Conservation (phyloP, 1,140 invertebrate species). For the Epicauta chinensis region DNA sequence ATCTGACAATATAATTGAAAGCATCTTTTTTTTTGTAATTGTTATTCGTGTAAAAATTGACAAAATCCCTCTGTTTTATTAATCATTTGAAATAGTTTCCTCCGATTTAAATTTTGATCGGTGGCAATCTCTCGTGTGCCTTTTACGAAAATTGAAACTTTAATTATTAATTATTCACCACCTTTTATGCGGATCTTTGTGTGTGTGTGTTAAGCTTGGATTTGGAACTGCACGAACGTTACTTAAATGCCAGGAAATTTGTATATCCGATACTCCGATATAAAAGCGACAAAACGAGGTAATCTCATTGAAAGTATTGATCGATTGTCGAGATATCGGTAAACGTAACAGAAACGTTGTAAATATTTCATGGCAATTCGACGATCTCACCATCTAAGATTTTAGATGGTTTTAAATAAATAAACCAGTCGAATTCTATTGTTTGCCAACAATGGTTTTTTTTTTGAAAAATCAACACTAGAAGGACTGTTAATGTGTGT, state of each 20-base stretch:
- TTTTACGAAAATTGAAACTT: conserved; percentile 5
- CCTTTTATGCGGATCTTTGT: too few species aligned
- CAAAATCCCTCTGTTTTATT: too few species aligned
- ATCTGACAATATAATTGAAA: too few species aligned
- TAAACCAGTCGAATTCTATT: too few species aligned
- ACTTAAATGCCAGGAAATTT: conserved; percentile 7
- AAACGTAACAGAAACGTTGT: conserved; percentile 8
- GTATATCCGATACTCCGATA: conserved; percentile 4
- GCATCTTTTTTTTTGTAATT: too few species aligned
- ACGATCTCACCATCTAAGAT: neutral
- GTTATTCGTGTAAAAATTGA: too few species aligned
- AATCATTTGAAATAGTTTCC: too few species aligned
- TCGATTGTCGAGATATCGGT: conserved; percentile 9
- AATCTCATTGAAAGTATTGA: conserved; percentile 14
- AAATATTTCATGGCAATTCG: conserved; percentile 2
- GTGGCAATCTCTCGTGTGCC: neutral
- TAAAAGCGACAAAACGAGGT: conserved; percentile 11
- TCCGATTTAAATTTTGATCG: conserved; percentile 4
- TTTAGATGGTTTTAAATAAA: neutral
- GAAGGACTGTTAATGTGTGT: conserved; percentile 30
- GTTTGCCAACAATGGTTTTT: too few species aligned
- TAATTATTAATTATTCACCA: conserved; percentile 8
- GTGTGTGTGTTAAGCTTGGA: too few species aligned
- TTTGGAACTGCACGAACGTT: neutral
- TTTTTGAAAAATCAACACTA: too few species aligned